Percentiles rank a stretch among this genome's conserved stretches.
Conservation (phyloP, 2,888 invertebrate species). For the Liopterus haemorrhoidalis region DNA sequence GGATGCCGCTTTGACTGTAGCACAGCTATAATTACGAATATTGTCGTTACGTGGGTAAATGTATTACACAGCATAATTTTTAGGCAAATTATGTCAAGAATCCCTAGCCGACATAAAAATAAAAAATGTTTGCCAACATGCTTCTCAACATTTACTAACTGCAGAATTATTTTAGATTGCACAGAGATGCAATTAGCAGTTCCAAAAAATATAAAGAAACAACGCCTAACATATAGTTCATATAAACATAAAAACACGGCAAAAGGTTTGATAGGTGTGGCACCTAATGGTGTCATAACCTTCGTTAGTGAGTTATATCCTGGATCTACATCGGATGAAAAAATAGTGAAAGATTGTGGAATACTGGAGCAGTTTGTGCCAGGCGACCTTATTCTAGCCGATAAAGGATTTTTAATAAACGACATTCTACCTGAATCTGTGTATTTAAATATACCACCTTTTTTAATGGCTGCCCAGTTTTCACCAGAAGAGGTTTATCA, state of each 20-base stretch:
- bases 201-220: slow-evolving; percentile 24
- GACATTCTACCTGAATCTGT: slow-evolving; percentile 32
- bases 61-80: slow-evolving; percentile 29
- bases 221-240: slow-evolving; percentile 27
- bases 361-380: slow-evolving; percentile 27
- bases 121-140: slow-evolving; percentile 26
- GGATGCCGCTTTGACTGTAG: slow-evolving; percentile 25
- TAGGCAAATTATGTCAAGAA: slow-evolving; percentile 27
- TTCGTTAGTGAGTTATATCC: slow-evolving; percentile 33
- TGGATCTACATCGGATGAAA: slow-evolving; percentile 33
- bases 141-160: slow-evolving; percentile 30
- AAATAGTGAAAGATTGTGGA: slow-evolving; percentile 28
- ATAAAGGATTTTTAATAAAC: slow-evolving; percentile 33
- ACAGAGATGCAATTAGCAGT: slow-evolving; percentile 26
- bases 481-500: slow-evolving; percentile 27
- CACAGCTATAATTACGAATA: slow-evolving; percentile 24
- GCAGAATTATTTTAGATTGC: slow-evolving; percentile 29
- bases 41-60: slow-evolving; percentile 30
- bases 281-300: slow-evolving; percentile 35
- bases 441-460: slow-evolving; percentile 34
- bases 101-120: slow-evolving; percentile 28
- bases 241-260: slow-evolving; percentile 34
- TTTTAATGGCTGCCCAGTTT: slow-evolving; percentile 28
- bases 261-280: slow-evolving; percentile 33
- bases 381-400: slow-evolving; percentile 33